Evolutionary conservation across 2,797 vertebrate genomes (phyloP).

Genomic region (Champsocephalus esox): DNA sequence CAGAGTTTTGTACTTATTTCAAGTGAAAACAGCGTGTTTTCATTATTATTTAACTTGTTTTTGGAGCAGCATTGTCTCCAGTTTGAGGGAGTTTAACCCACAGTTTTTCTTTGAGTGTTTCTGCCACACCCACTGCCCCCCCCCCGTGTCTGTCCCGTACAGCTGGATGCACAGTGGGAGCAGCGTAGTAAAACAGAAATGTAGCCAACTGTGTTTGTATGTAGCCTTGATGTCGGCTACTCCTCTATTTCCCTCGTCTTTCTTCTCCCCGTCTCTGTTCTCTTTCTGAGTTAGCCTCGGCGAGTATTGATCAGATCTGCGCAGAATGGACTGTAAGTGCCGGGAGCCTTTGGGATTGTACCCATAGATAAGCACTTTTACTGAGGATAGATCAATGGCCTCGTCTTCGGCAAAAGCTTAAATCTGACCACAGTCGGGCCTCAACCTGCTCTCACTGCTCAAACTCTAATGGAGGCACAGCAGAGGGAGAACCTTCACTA

Average conservation of each 20-base stretch:
- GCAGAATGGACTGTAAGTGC: conserved; percentile 73
- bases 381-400: conserved; percentile 69
- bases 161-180: conserved; percentile 43
- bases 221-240: conserved; percentile 25
- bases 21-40: too few relatives aligned
- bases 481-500: conserved; percentile 45
- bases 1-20: too few relatives aligned
- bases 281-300: conserved; percentile 52
- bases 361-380: conserved; percentile 81
- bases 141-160: conserved; percentile 32
- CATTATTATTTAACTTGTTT: too few relatives aligned
- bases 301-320: conserved; percentile 73
- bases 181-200: conserved; percentile 23
- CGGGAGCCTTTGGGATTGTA: conserved; percentile 54
- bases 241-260: conserved; percentile 25
- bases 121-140: conserved; percentile 50
- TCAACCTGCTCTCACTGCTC: conserved; percentile 60
- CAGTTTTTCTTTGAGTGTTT: conserved; percentile 14
- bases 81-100: conserved; percentile 49
- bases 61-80: too few relatives aligned
- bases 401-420: conserved; percentile 39
- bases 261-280: conserved; percentile 30
- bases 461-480: conserved; percentile 60
- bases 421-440: conserved; percentile 45
- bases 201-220: conserved; percentile 26